Base-by-base conservation (phyloP, 2,797 vertebrate species). In the Loris lydekkerianus region DNA sequence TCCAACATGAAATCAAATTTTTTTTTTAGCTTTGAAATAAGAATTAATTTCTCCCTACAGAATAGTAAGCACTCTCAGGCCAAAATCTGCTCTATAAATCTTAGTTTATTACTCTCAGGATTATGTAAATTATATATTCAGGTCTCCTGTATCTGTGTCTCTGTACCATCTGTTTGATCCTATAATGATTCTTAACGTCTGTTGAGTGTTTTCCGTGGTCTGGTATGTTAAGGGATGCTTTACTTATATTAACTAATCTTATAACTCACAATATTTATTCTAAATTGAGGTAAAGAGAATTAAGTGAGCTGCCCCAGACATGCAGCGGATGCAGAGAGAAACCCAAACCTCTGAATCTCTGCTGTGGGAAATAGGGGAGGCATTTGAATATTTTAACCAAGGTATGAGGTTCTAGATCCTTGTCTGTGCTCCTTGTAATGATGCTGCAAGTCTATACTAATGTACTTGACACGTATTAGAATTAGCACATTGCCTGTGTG, bases 161-260 rank as follows among this genome's bases (percentile, higher is more conserved):
- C 4, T 37, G 37, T 25, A 10, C n/a, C 13, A 15, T 67, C 29
- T 40, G 2, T 69, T 78, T 20, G 37, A 25, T 60, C 3, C 60
- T 10, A 4, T 46, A 29, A 8, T 13, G 11, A 58, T 5, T 53
- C 46, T 65, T 34, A 53, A 20, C 9, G 23, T 34, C 37, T 58
- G 3, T 2, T 1, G 18, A 56, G 23, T 37, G 15, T 4, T 34
- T n/a, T n/a, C 82, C 23, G 0, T 37, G 17, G 18, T 53, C 67
- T 75, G 34, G 37, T 34, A 25, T 63, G 14, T 14, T 43, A 9
- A 29, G 3, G 10, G 61, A 65, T 20, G 49, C 34, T 34, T 29
- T 31, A 18, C 13, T 0, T 25, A 40, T 29, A 5, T 69, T 40
- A 58, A 49, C 49, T 3, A 49, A 53, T 18, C 10, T 70, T 6